Conservation (phyloP, 2,888 invertebrate species). For the Stictocephala bisonia region DNA sequence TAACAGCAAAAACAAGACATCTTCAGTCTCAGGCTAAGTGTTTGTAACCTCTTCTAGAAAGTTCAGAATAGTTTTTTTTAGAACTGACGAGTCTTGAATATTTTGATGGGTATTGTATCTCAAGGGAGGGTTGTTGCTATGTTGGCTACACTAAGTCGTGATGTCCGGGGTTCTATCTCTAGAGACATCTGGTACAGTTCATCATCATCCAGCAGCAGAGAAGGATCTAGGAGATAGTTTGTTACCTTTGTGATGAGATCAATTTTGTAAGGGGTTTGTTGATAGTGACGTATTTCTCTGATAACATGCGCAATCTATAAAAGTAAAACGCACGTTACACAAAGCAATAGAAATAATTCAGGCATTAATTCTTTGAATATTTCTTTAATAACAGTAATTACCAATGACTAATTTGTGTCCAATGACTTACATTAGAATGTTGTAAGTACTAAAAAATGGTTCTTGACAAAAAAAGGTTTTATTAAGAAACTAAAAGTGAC, state of each 20-base stretch:
- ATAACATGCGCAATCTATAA: slow-evolving; percentile 90
- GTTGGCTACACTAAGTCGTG: slow-evolving; percentile 65
- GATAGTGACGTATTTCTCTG: slow-evolving; percentile 89
- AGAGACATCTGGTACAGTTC: slow-evolving; percentile 84
- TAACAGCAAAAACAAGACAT: too few relatives aligned
- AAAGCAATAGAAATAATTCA: too few relatives aligned
- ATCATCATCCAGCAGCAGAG: slow-evolving; percentile 79
- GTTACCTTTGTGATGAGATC: slow-evolving; percentile 85
- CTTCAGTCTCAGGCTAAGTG: too few relatives aligned
- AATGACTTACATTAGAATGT: too few relatives aligned
- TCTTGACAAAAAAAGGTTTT: too few relatives aligned
- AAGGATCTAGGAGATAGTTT: slow-evolving; percentile 81
- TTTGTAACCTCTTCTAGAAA: slow-evolving; percentile 12
- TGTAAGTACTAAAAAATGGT: too few relatives aligned
- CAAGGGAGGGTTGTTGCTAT: slow-evolving; percentile 61
- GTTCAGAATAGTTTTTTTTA: neutral
- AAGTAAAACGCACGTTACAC: too few relatives aligned
- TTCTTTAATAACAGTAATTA: too few relatives aligned
- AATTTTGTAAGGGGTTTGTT: slow-evolving; percentile 92
- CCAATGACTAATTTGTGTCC: too few relatives aligned
- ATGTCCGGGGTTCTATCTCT: slow-evolving; percentile 84
- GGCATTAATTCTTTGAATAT: too few relatives aligned
- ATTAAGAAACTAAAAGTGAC: too few relatives aligned
- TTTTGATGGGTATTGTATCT: slow-evolving; percentile 19
- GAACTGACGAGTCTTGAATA: slow-evolving; percentile 38